Base-by-base conservation (phyloP, 2,888 invertebrate genomes). In the Monochamus alternatus region DNA sequence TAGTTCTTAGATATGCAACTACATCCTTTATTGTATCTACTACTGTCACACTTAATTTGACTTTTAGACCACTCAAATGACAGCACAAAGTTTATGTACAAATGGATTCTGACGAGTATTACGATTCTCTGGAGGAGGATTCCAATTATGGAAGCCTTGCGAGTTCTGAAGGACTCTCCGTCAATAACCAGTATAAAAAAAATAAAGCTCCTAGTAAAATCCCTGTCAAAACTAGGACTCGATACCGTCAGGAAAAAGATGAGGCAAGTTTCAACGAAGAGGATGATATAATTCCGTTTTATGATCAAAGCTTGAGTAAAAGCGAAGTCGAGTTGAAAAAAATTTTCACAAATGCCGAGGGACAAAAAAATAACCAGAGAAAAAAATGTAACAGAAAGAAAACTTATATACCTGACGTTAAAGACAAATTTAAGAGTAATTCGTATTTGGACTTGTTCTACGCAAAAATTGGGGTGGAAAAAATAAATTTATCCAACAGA, bases 121-220 rank as follows among this genome's bases (percentile, higher is more conserved):
- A 78, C 64, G 80, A 80, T 65, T 80, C 80, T 52, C 68, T 80
- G 64, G 80, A 80, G 30, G 78, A 79, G 59, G 73, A 75, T 14
- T 76, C 76, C 3, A 77, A 76, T 22, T 69, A 73, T 43, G 74
- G 75, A 12, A 66, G 44, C 62, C 22, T 55, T 10, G 43, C 64
- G 22, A 64, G 63, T 12, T 55, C 7, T 3, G 55, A 55, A 22
- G 55, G 22, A n/a, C n/a, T 14, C 55, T 55, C 14, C 10, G n/a
- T 9, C 22, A 47, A 4, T 8, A 47, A 10, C 22, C 5, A 30
- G 47, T 5, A 47, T 12, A 14, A 47, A 5, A 10, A 30, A 43
- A 14, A 9, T 60, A n/a, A 5, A 30, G 38, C 55, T 12, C 14
- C 22, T 14, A 32, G 22, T 14, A 22, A 60, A 4, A 31, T 31